phyloP scores from a whole-genome alignment of 1,140 invertebrate species.

The Arctopsyche grandis region DNA sequence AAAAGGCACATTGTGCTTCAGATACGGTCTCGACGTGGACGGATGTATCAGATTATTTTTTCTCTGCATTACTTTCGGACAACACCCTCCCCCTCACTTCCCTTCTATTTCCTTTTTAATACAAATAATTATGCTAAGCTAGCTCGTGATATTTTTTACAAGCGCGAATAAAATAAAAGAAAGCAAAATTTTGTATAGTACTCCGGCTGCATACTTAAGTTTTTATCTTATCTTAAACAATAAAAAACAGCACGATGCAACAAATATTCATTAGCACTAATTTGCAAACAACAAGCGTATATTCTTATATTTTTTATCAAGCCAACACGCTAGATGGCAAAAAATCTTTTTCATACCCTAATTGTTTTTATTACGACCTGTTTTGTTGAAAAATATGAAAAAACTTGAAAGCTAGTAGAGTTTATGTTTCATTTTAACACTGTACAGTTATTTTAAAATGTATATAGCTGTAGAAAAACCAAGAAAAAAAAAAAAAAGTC shows the following conservation, averaged over 20 bases:
- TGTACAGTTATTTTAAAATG: too few species aligned
- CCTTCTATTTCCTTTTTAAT: neutral
- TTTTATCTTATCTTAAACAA: conserved; percentile 20
- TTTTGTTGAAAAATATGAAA: too few species aligned
- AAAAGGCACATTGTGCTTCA: conserved; percentile 34
- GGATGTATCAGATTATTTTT: conserved; percentile 34
- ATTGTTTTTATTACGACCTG: conserved; percentile 8
- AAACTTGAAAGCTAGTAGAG: too few species aligned
- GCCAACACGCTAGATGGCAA: neutral
- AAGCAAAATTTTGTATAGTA: neutral
- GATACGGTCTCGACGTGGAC: conserved; percentile 37
- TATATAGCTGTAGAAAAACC: too few species aligned
- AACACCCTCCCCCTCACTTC: neutral
- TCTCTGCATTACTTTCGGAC: neutral
- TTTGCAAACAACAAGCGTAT: conserved; percentile 11
- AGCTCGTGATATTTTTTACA: neutral
- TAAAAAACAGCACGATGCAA: conserved; percentile 5
- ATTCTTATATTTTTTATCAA: conserved; percentile 10
- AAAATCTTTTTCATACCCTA: neutral
- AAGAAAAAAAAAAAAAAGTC: too few species aligned
- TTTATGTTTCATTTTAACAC: too few species aligned
- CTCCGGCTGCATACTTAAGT: conserved; percentile 8
- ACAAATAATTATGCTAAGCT: conserved; percentile 1
- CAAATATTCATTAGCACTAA: conserved; percentile 26
- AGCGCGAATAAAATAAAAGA: neutral